These are phyloP conservation scores for Glossophaga mutica DNA, from an alignment of 2,797 vertebrate species.

Conservation along the genomic window DNA sequence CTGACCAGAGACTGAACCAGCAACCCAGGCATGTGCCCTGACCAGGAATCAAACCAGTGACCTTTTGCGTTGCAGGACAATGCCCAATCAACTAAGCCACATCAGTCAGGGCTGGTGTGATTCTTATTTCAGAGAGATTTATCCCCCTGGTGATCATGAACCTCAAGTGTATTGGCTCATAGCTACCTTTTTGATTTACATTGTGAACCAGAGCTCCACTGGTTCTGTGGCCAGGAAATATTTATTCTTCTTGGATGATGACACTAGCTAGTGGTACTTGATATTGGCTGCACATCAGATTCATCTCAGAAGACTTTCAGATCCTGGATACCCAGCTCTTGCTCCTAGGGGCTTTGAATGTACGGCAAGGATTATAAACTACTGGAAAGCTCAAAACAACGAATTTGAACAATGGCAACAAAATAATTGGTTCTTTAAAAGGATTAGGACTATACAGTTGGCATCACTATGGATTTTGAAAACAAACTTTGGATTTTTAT, in stretches of 20 bases:
- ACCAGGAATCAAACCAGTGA: background rate
- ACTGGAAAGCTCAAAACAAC: background rate
- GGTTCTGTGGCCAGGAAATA: background rate
- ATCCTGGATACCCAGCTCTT: background rate
- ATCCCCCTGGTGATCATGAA: background rate
- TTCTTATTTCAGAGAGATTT: background rate
- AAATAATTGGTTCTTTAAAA: background rate
- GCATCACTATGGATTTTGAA: background rate
- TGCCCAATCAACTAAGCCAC: background rate
- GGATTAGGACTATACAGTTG: background rate
- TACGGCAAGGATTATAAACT: background rate
- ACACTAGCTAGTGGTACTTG: background rate
- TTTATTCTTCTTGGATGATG: background rate
- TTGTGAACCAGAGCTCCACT: background rate
- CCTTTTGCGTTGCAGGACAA: background rate
- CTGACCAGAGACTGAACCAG: background rate
- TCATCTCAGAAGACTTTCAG: background rate
- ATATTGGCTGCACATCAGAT: background rate
- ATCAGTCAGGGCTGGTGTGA: background rate
- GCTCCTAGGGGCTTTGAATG: background rate
- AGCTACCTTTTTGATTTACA: background rate
- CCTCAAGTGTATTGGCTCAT: background rate
- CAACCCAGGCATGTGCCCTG: background rate
- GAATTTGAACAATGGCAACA: background rate
- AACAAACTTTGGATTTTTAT: background rate